Conservation (phyloP, 2,888 invertebrate species). For the Marronus borbonicus region DNA sequence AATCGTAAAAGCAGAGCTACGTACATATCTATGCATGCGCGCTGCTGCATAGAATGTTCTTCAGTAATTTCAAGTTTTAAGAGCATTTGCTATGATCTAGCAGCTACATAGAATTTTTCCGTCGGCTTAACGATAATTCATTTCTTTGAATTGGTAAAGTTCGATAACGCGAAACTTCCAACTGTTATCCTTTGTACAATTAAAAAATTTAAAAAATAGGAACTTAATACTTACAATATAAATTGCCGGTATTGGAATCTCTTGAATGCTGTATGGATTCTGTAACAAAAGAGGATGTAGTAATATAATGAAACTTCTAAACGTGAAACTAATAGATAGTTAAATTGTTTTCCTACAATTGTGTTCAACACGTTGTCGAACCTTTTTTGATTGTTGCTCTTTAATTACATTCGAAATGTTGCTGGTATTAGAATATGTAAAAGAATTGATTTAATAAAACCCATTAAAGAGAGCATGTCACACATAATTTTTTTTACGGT, state of each 20-base stretch:
- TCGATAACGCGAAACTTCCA: too few relatives aligned
- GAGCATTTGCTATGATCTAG: background rate
- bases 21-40: background rate
- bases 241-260: background rate
- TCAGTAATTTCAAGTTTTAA: background rate
- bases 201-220: background rate
- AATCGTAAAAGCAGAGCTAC: background rate
- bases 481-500: too few relatives aligned
- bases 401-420: too few relatives aligned
- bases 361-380: too few relatives aligned
- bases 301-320: background rate
- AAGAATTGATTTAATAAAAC: too few relatives aligned
- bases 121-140: too few relatives aligned
- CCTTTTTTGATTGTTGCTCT: too few relatives aligned
- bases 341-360: background rate
- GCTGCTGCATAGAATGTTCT: background rate
- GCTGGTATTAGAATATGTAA: too few relatives aligned
- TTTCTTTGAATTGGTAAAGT: too few relatives aligned
- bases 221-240: conserved; percentile 2
- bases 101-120: background rate
- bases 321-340: background rate
- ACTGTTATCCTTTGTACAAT: too few relatives aligned
- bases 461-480: too few relatives aligned
- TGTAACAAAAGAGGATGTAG: conserved; percentile 7
- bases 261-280: conserved; percentile 8